A percentile compares a stretch with the other conserved stretches of the same genome.
Conservation (phyloP, 1,140 invertebrate species). For the Muscidifurax raptorellus region DNA sequence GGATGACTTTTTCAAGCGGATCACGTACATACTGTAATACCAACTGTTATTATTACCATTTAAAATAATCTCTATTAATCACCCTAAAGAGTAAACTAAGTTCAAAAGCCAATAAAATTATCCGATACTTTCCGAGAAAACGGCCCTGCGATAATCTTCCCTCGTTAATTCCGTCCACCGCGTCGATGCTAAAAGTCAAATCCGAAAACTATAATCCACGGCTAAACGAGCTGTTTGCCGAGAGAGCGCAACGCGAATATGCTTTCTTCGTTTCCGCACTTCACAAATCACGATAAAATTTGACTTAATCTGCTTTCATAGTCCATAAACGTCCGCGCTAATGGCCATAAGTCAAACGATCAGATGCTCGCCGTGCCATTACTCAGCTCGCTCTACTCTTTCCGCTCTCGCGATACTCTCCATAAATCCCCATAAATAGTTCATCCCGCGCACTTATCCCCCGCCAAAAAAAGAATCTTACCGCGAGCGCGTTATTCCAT, state of each 20-base stretch:
- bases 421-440: conserved; percentile 48
- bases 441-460: conserved; percentile 3
- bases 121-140: no score
- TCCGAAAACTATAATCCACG: not conserved
- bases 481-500: not conserved
- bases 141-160: not conserved
- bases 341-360: conserved; percentile 43
- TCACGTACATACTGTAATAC: no score
- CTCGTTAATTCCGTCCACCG: not conserved
- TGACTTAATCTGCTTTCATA: conserved; percentile 43
- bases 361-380: conserved; percentile 8
- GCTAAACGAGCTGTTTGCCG: not conserved
- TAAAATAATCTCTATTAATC: no score
- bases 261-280: not conserved
- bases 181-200: not conserved
- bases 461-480: not conserved
- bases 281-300: conserved; percentile 34
- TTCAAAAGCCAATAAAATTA: no score
- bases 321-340: conserved; percentile 37
- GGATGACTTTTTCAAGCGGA: no score
- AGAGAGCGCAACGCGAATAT: not conserved
- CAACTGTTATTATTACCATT: no score
- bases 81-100: no score
- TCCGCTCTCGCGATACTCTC: not conserved
- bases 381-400: not conserved